Percentiles rank a stretch among this genome's conserved stretches.
Conservation (phyloP, 2,888 invertebrate genomes). For the Branchipolynoe longqiensis region DNA sequence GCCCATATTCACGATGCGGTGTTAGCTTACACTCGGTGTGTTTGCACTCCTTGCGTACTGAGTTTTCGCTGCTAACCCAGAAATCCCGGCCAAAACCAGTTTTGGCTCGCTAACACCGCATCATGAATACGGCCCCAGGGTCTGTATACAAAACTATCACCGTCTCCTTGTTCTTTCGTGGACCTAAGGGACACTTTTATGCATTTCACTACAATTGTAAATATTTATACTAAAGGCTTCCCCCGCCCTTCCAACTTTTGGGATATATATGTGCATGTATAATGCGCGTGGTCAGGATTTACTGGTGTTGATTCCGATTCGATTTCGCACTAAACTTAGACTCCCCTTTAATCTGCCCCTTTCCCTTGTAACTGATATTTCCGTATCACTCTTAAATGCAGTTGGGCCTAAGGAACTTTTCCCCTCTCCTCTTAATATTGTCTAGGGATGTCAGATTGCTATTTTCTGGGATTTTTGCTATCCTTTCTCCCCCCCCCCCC, state of each 20-base stretch:
- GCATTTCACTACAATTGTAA: constrained; percentile 53
- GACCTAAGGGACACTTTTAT: constrained; percentile 50
- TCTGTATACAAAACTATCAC: constrained; percentile 34
- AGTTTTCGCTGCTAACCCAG: no score
- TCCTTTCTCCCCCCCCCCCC: no score
- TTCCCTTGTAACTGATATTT: not conserved
- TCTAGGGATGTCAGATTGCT: no score
- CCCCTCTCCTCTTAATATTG: constrained; percentile 13
- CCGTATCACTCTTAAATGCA: constrained; percentile 17
- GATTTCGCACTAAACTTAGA: no score
- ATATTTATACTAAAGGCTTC: constrained; percentile 37
- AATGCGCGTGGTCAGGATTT: constrained; percentile 36
- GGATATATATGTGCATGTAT: no score
- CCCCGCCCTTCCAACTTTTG: constrained; percentile 12
- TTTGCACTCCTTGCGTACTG: no score
- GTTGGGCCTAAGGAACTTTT: not conserved
- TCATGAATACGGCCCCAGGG: no score
- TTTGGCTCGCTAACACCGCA: no score
- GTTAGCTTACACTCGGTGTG: no score
- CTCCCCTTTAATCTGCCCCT: not conserved
- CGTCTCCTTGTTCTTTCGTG: constrained; percentile 1
- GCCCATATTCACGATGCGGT: no score
- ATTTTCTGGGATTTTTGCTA: no score
- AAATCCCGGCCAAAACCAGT: no score
- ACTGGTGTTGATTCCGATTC: constrained; percentile 11